Conservation (phyloP, 1,140 invertebrate genomes). For the Sminthurides bifidus region DNA sequence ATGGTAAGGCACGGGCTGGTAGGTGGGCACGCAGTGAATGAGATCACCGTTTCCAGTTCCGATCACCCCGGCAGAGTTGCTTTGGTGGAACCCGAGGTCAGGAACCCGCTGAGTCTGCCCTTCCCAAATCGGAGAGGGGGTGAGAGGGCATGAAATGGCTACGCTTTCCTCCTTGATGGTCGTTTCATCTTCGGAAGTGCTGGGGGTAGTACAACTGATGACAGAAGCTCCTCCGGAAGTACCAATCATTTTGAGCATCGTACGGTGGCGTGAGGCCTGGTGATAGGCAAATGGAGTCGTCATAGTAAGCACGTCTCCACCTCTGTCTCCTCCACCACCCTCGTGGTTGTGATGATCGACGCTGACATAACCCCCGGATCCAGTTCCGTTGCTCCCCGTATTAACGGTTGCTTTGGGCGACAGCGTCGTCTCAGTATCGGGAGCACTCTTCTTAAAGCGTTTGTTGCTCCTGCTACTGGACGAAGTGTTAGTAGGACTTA, state of each 20-base stretch:
- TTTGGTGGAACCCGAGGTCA: slow-evolving; percentile 11
- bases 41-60: background rate
- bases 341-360: too few relatives aligned
- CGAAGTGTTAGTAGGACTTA: background rate
- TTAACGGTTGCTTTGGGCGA: too few relatives aligned
- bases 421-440: too few relatives aligned
- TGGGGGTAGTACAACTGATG: too few relatives aligned
- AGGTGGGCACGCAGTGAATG: slow-evolving; percentile 24
- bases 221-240: too few relatives aligned
- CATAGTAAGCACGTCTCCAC: too few relatives aligned
- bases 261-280: too few relatives aligned
- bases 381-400: too few relatives aligned
- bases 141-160: slow-evolving; percentile 25
- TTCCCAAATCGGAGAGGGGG: slow-evolving; percentile 31
- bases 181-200: slow-evolving; percentile 4
- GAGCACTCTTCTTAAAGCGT: background rate
- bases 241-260: too few relatives aligned
- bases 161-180: slow-evolving; percentile 21
- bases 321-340: too few relatives aligned
- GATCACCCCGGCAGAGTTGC: background rate
- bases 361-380: too few relatives aligned
- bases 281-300: too few relatives aligned
- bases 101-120: slow-evolving; percentile 28
- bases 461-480: background rate
- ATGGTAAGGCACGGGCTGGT: slow-evolving; percentile 19